Conservation (phyloP, 1,140 invertebrate species). For the Stegodyphus dumicola region DNA sequence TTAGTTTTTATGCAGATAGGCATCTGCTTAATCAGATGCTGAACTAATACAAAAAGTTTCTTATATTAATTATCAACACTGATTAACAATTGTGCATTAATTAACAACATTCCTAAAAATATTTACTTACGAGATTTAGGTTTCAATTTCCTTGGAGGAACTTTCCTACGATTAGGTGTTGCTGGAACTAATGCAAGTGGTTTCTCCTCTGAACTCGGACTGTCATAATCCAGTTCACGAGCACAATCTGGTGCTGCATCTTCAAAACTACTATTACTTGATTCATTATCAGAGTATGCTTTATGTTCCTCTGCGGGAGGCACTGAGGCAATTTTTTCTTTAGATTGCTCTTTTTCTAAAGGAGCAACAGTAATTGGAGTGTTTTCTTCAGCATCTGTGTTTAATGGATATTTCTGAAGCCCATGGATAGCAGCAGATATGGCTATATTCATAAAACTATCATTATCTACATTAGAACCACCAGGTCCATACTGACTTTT, state of each 20-base stretch:
- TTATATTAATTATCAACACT: too few species aligned
- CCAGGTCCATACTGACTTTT: slow-evolving; percentile 69
- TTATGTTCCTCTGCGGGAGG: slow-evolving; percentile 17
- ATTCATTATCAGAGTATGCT: slow-evolving; percentile 24
- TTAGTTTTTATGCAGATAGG: too few species aligned
- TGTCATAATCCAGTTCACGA: slow-evolving; percentile 47
- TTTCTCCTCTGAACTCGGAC: slow-evolving; percentile 34
- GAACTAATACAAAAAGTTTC: too few species aligned
- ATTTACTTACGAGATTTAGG: slow-evolving; percentile 38
- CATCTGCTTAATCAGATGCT: too few species aligned
- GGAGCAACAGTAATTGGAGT: slow-evolving; percentile 53
- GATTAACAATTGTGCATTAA: background rate
- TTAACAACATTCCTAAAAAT: background rate
- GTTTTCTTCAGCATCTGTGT: slow-evolving; percentile 40
- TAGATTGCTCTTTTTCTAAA: slow-evolving; percentile 46
- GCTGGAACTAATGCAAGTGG: background rate
- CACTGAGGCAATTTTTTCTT: slow-evolving; percentile 26
- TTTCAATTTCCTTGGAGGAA: slow-evolving; percentile 22
- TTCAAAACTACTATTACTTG: slow-evolving; percentile 53
- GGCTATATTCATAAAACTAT: slow-evolving; percentile 68
- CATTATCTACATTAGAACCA: slow-evolving; percentile 65
- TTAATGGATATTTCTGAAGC: slow-evolving; percentile 62
- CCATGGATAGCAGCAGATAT: slow-evolving; percentile 68
- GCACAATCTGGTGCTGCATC: slow-evolving; percentile 20
- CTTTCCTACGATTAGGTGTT: slow-evolving; percentile 14